Conservation (phyloP, 2,113 vertebrate species). For the Tragelaphus scriptus region DNA sequence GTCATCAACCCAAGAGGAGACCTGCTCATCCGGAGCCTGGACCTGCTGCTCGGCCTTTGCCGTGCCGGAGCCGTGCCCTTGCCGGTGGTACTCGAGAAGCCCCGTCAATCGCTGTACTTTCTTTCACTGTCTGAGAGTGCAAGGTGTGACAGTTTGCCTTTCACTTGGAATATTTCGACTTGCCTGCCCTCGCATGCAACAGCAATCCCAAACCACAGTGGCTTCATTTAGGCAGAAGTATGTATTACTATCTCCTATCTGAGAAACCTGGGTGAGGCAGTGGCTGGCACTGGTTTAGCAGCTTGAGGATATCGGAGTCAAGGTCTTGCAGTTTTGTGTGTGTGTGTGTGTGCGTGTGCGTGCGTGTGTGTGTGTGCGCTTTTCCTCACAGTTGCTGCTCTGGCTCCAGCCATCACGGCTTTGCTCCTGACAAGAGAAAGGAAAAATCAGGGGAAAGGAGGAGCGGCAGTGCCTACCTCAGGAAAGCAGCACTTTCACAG, state of each 20-base stretch:
- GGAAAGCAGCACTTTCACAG: not conserved
- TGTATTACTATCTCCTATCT: not conserved
- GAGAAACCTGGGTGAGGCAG: not conserved
- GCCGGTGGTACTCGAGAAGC: accelerated
- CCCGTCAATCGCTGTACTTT: not conserved
- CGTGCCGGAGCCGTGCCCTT: accelerated
- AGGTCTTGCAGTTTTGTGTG: not conserved
- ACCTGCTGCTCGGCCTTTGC: accelerated
- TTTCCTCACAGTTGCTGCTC: not conserved
- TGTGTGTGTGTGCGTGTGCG: not conserved
- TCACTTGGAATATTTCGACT: not conserved
- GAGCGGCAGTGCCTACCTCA: not conserved
- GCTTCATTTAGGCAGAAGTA: not conserved
- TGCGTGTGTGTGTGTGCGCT: accelerated
- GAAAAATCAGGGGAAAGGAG: not conserved
- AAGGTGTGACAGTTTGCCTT: accelerated
- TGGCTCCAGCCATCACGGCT: not conserved
- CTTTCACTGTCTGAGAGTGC: not conserved
- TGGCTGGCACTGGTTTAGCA: not conserved
- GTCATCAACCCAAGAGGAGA: not conserved
- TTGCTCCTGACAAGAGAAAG: not conserved
- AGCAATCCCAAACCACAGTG: not conserved
- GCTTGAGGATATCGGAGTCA: not conserved
- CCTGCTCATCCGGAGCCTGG: too few species aligned
- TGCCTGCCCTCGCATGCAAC: not conserved